These are phyloP conservation scores for Bellardia bayeri DNA, from an alignment of 2,888 invertebrate genomes.

Conservation along the genomic window DNA sequence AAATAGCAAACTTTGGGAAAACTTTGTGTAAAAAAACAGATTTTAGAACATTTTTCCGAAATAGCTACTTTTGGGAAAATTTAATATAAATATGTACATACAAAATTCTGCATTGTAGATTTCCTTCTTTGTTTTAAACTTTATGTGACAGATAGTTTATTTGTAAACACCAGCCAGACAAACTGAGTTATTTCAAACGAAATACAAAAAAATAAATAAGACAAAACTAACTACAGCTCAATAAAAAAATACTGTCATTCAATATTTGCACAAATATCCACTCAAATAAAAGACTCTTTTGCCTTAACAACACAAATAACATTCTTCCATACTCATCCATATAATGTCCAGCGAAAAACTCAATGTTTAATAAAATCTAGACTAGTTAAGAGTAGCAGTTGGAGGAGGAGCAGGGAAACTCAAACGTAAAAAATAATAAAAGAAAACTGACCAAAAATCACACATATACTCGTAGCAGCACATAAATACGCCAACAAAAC, in stretches of 20 bases:
- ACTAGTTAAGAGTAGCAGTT: background rate
- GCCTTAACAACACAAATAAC: background rate
- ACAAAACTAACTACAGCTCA: background rate
- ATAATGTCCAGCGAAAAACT: slow-evolving; percentile 2
- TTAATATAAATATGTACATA: no score
- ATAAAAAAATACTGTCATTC: background rate
- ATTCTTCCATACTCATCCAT: no score
- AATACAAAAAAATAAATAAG: background rate
- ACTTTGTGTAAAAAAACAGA: no score
- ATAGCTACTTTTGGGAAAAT: no score
- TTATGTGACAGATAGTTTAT: no score
- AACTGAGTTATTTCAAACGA: background rate
- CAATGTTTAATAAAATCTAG: background rate
- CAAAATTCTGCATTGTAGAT: no score
- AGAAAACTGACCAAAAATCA: background rate
- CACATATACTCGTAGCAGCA: background rate
- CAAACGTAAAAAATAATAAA: background rate
- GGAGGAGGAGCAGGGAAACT: background rate
- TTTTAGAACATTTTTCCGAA: no score
- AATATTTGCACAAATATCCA: background rate
- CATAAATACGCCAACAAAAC: background rate
- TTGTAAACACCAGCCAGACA: no score
- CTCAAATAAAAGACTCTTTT: background rate
- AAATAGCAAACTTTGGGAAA: no score
- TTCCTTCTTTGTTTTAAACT: no score